Evolutionary conservation across 2,888 invertebrate genomes (phyloP).

Genomic region (Vesta saturnalis): DNA sequence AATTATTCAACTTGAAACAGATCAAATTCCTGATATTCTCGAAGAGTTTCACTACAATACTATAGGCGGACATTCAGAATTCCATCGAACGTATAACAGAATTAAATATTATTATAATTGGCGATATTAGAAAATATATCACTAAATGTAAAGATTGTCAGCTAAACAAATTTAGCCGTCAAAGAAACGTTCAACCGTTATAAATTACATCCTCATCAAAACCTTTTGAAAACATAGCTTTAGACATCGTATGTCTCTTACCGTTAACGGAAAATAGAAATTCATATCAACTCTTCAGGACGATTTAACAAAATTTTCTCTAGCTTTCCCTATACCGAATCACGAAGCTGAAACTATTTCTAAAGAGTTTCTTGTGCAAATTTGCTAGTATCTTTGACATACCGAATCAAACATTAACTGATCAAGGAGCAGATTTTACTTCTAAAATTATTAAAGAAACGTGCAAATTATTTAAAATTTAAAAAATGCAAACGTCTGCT

Average conservation of each 20-base stretch:
- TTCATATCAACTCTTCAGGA: conserved; percentile 55
- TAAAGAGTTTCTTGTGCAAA: conserved; percentile 37
- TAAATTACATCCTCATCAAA: conserved; percentile 26
- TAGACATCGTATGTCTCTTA: conserved; percentile 55
- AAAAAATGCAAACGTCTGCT: conserved; percentile 45
- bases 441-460: too few species aligned
- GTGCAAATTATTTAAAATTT: conserved; percentile 46
- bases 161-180: neutral
- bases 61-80: conserved; percentile 1
- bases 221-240: conserved; percentile 47
- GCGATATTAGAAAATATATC: too few species aligned
- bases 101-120: conserved; percentile 6
- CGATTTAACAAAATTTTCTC: conserved; percentile 55
- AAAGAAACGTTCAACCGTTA: neutral
- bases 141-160: conserved; percentile 6
- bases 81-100: too few species aligned
- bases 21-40: neutral
- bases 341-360: conserved; percentile 52
- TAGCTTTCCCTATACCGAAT: conserved; percentile 51
- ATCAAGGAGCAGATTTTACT: too few species aligned
- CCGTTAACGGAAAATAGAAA: conserved; percentile 49
- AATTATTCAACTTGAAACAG: neutral
- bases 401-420: too few species aligned
- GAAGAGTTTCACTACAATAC: neutral
- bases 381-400: conserved; percentile 44